Percentiles rank a stretch among this genome's conserved stretches.
Evolutionary conservation across 2,113 vertebrate species (phyloP).

Genomic region (Ailurus styani): DNA sequence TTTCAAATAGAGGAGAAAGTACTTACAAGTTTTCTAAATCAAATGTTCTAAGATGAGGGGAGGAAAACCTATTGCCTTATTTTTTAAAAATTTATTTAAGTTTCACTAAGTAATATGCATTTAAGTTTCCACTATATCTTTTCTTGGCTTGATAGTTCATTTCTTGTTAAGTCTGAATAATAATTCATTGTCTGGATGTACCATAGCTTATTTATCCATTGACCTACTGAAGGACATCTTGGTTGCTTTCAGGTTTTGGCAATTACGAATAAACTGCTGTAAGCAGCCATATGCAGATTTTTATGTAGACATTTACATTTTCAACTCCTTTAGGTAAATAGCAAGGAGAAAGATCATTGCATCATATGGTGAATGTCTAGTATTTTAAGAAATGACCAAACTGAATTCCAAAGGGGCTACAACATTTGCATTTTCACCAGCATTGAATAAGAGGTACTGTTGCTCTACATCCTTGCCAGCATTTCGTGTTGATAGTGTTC

Average conservation of each 20-base stretch:
- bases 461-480: not conserved
- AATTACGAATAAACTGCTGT: not conserved
- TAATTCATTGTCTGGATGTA: not conserved
- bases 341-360: not conserved
- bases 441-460: not conserved
- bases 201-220: not conserved
- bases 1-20: not conserved
- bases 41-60: not conserved
- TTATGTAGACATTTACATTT: not conserved
- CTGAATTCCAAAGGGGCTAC: not conserved
- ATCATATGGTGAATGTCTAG: not conserved
- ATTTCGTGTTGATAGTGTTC: not conserved
- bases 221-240: not conserved
- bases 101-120: not conserved
- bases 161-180: not conserved
- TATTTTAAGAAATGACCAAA: not conserved
- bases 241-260: not conserved
- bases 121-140: not conserved
- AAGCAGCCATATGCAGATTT: not conserved
- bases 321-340: not conserved
- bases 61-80: not conserved
- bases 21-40: not conserved
- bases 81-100: no score
- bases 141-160: not conserved
- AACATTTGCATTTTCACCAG: not conserved